Conservation (phyloP, 2,797 vertebrate genomes). For the Propithecus deckenii region DNA sequence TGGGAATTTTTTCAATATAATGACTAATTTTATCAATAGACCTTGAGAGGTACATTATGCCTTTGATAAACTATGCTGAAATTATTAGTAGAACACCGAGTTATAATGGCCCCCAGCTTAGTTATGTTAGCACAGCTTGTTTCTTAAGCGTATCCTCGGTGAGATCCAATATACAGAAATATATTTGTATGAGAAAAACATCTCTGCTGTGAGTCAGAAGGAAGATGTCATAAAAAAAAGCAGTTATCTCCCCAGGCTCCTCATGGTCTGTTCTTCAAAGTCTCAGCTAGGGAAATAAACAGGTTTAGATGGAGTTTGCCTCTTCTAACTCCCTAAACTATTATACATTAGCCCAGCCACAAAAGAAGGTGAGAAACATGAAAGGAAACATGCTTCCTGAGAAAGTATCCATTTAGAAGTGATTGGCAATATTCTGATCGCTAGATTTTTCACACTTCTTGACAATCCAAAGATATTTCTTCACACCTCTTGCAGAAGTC, state of each 20-base stretch:
- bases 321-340: neutral
- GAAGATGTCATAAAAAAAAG: neutral
- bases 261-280: neutral
- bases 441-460: slow-evolving; percentile 68
- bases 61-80: slow-evolving; percentile 28
- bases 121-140: neutral
- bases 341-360: neutral
- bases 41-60: neutral
- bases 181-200: neutral
- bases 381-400: slow-evolving; percentile 10
- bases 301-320: neutral
- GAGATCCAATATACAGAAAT: slow-evolving; percentile 6
- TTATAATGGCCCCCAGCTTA: neutral
- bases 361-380: slow-evolving; percentile 54
- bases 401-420: slow-evolving; percentile 55
- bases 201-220: neutral
- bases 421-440: slow-evolving; percentile 61
- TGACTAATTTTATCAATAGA: slow-evolving; percentile 55
- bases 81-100: neutral
- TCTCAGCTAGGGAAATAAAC: slow-evolving; percentile 25
- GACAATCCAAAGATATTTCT: slow-evolving; percentile 40
- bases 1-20: slow-evolving; percentile 35
- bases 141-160: neutral
- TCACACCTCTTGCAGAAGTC: slow-evolving; percentile 66
- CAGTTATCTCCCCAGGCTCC: neutral